Base-by-base conservation (phyloP, 2,888 invertebrate genomes). In the Lamproptera curius region DNA sequence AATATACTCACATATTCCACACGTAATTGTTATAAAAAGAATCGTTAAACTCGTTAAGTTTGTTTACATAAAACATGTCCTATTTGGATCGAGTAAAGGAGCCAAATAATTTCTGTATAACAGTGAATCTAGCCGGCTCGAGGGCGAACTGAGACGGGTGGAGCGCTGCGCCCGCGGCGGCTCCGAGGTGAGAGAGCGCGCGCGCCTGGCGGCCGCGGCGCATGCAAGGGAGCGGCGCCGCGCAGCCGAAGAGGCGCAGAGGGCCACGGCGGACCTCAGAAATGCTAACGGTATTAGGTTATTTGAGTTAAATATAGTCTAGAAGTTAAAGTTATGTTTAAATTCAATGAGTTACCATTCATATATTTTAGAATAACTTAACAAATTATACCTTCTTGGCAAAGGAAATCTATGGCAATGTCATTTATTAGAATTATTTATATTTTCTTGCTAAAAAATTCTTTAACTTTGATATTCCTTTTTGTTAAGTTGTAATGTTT, bases 181-280 rank as follows among this genome's bases (percentile, higher is more conserved):
- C 1, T 59, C 71, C 0, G 84, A 84, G 57, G 60, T 87, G 36
- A 70, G 85, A 0, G 78, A 79, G 53, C 74, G 87, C 1, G 86
- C 86, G 2, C 71, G 85, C 0, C 61, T 86, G n/a, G 86, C 86
- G 0, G 85, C 84, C 28, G 77, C 81, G 0, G 85, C 84, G 13
- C 81, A 85, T 44, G 70, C 75, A n/a, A 70, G 86, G 2, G 85
- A 84, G 43, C 56, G 78, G n/a, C 73, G 78, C 2, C 67, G 81
- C n/a, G 66, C 75, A 1, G 63, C 73, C 6, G 74, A 70, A 1
- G 86, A 86, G 45, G 59, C 80, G 50, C 75, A 73, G 28, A 80
- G 83, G 47, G 67, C 73, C 0, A 53, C 59, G 1, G 58, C 57
- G n/a, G 81, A 85, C 55, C 61, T 87, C n/a, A 63, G 61, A 1